Conservation (phyloP, 2,888 invertebrate species). For the Alviniconcha strummeri region DNA sequence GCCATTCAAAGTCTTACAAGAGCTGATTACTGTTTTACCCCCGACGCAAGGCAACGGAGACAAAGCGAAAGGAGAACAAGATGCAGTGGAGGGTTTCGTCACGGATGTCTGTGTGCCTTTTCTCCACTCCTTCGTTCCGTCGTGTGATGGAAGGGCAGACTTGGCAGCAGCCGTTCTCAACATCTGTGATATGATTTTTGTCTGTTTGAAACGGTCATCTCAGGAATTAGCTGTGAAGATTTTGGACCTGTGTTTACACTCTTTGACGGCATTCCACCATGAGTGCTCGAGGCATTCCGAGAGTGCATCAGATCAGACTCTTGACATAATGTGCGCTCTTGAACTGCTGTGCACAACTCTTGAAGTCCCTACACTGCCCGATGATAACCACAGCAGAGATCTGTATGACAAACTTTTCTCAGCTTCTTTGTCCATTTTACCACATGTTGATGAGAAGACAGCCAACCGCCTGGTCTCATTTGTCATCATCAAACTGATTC, state of each 20-base stretch:
- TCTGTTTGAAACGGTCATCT: constrained; percentile 18
- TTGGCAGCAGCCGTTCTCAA: constrained; percentile 23
- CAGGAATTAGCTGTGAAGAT: not conserved
- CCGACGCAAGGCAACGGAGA: not conserved
- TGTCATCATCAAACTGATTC: constrained; percentile 14
- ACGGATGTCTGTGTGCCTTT: constrained; percentile 29
- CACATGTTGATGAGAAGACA: constrained; percentile 23
- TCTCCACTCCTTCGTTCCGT: constrained; percentile 22
- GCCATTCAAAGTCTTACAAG: not conserved
- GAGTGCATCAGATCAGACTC: not conserved
- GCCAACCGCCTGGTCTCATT: constrained; percentile 23
- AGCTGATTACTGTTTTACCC: constrained; percentile 5
- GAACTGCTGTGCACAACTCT: constrained; percentile 20
- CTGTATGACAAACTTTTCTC: constrained; percentile 1
- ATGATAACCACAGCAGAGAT: constrained; percentile 27
- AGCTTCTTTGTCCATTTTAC: constrained; percentile 19
- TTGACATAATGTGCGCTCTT: constrained; percentile 27
- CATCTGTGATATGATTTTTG: constrained; percentile 16
- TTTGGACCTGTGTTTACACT: constrained; percentile 25
- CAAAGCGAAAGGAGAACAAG: not conserved
- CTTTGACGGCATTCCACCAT: constrained; percentile 10
- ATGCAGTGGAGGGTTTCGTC: constrained; percentile 15
- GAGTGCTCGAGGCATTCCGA: constrained; percentile 7
- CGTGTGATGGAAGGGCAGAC: constrained; percentile 31
- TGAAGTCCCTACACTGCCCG: not conserved